Conservation (phyloP, 2,888 invertebrate genomes). For the Leucophora obtusa region DNA sequence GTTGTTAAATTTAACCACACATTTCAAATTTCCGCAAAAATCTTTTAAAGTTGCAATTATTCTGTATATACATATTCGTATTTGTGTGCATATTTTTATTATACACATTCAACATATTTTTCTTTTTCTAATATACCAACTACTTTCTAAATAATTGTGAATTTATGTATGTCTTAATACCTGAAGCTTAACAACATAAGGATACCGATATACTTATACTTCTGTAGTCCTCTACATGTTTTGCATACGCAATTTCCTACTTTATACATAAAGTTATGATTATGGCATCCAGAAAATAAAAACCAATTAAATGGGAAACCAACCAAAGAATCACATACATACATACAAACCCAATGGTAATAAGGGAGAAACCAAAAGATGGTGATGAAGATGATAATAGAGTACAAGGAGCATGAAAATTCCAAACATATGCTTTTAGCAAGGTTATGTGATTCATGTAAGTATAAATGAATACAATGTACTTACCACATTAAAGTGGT, state of each 20-base stretch:
- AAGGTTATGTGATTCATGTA: conserved; percentile 43
- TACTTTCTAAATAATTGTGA: conserved; percentile 16
- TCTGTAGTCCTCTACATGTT: conserved; percentile 39
- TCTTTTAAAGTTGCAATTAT: conserved; percentile 2
- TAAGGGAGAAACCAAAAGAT: conserved; percentile 11
- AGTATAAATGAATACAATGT: neutral
- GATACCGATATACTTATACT: conserved; percentile 3
- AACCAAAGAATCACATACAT: conserved; percentile 41
- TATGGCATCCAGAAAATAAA: conserved; percentile 43
- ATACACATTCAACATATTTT: neutral
- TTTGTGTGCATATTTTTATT: too few relatives aligned
- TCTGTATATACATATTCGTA: neutral
- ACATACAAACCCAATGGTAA: neutral
- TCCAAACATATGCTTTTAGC: conserved; percentile 54
- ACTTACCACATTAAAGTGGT: neutral
- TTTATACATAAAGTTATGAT: conserved; percentile 36
- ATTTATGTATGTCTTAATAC: conserved; percentile 37
- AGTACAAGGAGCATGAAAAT: conserved; percentile 42
- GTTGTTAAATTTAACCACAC: conserved; percentile 7
- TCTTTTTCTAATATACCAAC: neutral
- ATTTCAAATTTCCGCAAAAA: conserved; percentile 25
- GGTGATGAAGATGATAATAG: conserved; percentile 6
- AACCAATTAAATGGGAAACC: conserved; percentile 61
- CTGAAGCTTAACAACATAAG: conserved; percentile 38
- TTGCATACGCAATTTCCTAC: conserved; percentile 53